These are phyloP conservation scores for Tachypleus tridentatus DNA, from an alignment of 1,140 invertebrate genomes.

Conservation along the genomic window DNA sequence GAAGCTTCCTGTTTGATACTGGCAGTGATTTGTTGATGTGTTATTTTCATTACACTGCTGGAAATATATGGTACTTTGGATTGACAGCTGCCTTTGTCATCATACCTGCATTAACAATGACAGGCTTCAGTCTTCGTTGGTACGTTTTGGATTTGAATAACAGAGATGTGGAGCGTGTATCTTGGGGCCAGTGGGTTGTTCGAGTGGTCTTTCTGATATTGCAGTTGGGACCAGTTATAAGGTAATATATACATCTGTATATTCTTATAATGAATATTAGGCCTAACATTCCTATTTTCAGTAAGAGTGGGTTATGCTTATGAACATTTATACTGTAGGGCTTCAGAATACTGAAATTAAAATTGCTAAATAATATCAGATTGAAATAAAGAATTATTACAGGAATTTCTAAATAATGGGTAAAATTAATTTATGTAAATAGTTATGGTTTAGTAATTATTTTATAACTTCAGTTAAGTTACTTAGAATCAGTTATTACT, in stretches of 20 bases:
- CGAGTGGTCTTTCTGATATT: conserved; percentile 23
- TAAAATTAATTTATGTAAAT: too few species aligned
- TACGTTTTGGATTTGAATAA: conserved; percentile 23
- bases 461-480: too few species aligned
- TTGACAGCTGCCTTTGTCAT: conserved; percentile 28
- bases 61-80: conserved; percentile 27
- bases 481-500: too few species aligned
- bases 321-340: too few species aligned
- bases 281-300: too few species aligned
- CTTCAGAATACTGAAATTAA: too few species aligned
- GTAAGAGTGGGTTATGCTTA: too few species aligned
- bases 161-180: conserved; percentile 15
- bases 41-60: conserved; percentile 21
- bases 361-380: too few species aligned
- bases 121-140: conserved; percentile 29
- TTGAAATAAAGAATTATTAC: too few species aligned
- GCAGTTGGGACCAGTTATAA: conserved; percentile 23
- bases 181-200: conserved; percentile 18
- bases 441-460: too few species aligned
- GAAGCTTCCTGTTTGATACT: not conserved
- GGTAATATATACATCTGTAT: conserved; percentile 1
- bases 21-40: not conserved
- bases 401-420: too few species aligned
- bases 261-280: too few species aligned
- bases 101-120: conserved; percentile 29